Base-by-base conservation (phyloP, 2,888 invertebrate species). In the Ectropis crepuscularia region DNA sequence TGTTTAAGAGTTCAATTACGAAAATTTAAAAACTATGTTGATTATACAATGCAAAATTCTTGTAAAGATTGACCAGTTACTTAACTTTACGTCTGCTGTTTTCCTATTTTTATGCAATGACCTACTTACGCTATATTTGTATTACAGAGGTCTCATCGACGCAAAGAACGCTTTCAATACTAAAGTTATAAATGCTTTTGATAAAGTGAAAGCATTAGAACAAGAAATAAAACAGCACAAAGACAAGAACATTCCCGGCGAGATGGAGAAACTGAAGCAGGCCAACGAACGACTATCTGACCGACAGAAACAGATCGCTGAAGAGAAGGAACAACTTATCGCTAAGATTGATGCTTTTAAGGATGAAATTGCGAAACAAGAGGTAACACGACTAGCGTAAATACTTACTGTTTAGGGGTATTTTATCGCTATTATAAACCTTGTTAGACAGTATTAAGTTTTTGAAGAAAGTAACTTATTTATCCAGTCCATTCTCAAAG, bases 311-410 rank as follows among this genome's bases (percentile, higher is more conserved):
- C 90, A 90, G 71, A 90, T 93, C 10, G 85, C 90, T 63, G 78
- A 79, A 8, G 90, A 93, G 68, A 83, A 93, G 49, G 88, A 90
- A 64, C 83, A 86, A 2, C 86, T 93, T 7, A 86, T 89, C 2
- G 89, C 93, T 67, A 86, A 90, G 61, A 92, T 95, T 43, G 93
- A 95, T 36, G 82, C 81, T 6, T 82, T 95, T 47, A 94, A 94
- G 75, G 93, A 93, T 70, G 94, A 95, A 71, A 88, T 95, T 12
- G 90, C 94, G 0, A 94, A 94, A 76, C 94, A 95, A 70, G 93
- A 89, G 81, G 93, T 89, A 74, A 48, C 39, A 9, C 28, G 7
- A 11, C 38, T 7, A 12, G 43, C 5, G 5, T n/a, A 11, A 1
- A n/a, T 0, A 43, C 5, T 6, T 41, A 41, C 5, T 9, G 7